Evolutionary conservation across 2,888 invertebrate genomes (phyloP).

Genomic region (Cyrtodaria siliqua): DNA sequence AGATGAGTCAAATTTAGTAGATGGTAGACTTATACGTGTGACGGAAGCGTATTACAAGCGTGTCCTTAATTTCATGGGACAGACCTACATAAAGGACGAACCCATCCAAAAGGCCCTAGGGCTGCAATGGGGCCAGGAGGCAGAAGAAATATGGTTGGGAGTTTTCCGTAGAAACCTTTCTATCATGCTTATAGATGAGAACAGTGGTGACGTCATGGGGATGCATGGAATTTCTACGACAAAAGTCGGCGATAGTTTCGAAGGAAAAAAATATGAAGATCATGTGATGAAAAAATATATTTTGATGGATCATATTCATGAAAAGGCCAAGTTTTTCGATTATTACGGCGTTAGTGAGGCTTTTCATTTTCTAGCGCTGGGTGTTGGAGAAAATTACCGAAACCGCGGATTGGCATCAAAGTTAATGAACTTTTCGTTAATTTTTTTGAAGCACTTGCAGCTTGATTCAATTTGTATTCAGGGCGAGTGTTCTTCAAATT

Average conservation of each 20-base stretch:
- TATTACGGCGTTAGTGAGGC: slow-evolving; percentile 18
- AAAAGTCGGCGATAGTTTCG: slow-evolving; percentile 2
- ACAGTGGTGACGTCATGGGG: slow-evolving; percentile 26
- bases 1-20: not conserved
- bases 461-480: slow-evolving; percentile 28
- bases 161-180: slow-evolving; percentile 23
- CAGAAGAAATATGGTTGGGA: slow-evolving; percentile 10
- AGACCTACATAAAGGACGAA: slow-evolving; percentile 24
- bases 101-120: slow-evolving; percentile 21
- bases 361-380: slow-evolving; percentile 30
- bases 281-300: too few species aligned
- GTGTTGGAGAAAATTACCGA: not conserved
- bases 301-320: not conserved
- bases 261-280: slow-evolving; percentile 1
- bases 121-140: slow-evolving; percentile 17
- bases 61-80: slow-evolving; percentile 13
- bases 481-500: slow-evolving; percentile 33
- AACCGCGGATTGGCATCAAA: slow-evolving; percentile 15
- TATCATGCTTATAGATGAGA: slow-evolving; percentile 27
- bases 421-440: slow-evolving; percentile 14
- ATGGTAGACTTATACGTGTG: not conserved
- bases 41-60: slow-evolving; percentile 28
- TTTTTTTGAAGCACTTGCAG: slow-evolving; percentile 30
- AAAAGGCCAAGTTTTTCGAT: slow-evolving; percentile 23
- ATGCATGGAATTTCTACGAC: slow-evolving; percentile 15